phyloP scores from a whole-genome alignment of 2,888 invertebrate genomes.

The Anaspis maculata region DNA sequence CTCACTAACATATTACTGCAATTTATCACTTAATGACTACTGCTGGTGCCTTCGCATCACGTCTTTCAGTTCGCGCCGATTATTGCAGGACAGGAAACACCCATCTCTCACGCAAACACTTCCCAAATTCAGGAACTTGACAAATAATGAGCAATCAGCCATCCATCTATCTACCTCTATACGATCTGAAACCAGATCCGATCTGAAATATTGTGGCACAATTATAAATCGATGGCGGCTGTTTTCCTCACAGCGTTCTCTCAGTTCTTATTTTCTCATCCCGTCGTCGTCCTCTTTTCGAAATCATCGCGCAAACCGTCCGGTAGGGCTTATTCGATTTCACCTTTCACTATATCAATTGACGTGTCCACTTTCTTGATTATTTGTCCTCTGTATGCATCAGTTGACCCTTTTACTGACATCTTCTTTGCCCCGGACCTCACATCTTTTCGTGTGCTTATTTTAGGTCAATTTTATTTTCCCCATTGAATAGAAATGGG shows the following conservation, averaged over 20 bases:
- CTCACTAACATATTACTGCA: slow-evolving; percentile 7
- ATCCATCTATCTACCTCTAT: no score
- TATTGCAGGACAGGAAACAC: background rate
- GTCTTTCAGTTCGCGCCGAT: background rate
- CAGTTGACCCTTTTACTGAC: background rate
- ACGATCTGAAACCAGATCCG: no score
- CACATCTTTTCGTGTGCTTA: background rate
- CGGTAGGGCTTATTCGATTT: no score
- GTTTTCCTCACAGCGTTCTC: no score
- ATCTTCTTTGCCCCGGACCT: background rate
- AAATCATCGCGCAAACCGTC: no score
- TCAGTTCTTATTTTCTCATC: no score
- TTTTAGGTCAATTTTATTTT: background rate
- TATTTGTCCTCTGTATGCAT: background rate
- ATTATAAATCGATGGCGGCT: no score
- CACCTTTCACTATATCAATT: slow-evolving; percentile 1
- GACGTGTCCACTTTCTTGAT: slow-evolving; percentile 5
- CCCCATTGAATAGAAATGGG: background rate
- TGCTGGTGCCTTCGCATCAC: background rate
- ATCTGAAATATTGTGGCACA: no score
- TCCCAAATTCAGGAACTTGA: no score
- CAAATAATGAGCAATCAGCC: no score
- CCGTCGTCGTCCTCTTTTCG: no score
- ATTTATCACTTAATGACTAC: slow-evolving; percentile 8
- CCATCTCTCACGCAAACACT: background rate